A percentile compares a stretch with the other conserved stretches of the same genome.
phyloP scores from a whole-genome alignment of 2,113 vertebrate genomes.

The Dryoscopus gambensis region DNA sequence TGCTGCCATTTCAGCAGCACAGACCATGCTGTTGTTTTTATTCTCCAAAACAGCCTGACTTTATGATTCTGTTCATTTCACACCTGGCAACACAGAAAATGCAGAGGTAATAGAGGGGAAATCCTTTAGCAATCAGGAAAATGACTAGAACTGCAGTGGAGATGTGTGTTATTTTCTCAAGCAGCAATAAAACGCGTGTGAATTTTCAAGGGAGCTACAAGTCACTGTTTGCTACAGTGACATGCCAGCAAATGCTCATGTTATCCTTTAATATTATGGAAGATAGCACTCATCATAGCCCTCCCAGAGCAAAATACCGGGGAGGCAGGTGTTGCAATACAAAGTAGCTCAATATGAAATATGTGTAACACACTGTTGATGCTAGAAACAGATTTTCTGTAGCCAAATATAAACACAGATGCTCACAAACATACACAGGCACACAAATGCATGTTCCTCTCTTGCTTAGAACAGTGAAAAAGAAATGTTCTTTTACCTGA shows the following conservation, averaged over 20 bases:
- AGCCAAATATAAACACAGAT: background rate
- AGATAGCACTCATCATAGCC: background rate
- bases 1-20: background rate
- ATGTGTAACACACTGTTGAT: background rate
- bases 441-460: background rate
- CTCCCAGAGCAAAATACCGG: background rate
- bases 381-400: background rate
- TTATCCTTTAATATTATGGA: constrained; percentile 21
- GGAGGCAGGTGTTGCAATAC: background rate
- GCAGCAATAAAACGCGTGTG: constrained; percentile 3
- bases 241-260: background rate
- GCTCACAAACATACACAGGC: background rate
- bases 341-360: background rate
- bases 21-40: background rate
- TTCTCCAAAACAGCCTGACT: constrained; percentile 14
- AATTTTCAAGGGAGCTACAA: constrained; percentile 37
- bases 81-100: constrained; percentile 60
- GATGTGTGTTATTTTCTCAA: constrained; percentile 33
- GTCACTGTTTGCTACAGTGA: constrained; percentile 37
- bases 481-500: background rate
- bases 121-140: constrained; percentile 49
- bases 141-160: background rate
- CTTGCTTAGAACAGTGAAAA: background rate
- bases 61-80: constrained; percentile 64
- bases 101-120: constrained; percentile 45